Evolutionary conservation across 2,113 vertebrate genomes (phyloP).

Genomic region (Tinamus guttatus): DNA sequence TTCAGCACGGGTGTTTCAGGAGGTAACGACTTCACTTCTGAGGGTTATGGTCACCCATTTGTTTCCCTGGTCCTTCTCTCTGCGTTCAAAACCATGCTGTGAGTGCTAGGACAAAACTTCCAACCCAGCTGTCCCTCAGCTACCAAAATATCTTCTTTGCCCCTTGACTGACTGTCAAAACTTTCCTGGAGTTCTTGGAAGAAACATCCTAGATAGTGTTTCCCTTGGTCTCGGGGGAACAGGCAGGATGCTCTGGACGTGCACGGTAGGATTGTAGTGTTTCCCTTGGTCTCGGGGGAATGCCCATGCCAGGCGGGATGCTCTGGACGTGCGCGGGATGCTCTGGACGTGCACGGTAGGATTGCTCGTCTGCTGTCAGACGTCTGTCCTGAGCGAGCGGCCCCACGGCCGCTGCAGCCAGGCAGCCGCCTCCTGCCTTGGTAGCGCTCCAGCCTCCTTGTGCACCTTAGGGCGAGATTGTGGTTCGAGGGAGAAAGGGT

Average conservation of each 20-base stretch:
- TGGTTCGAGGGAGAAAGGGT: background rate
- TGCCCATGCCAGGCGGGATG: background rate
- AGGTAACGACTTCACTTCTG: background rate
- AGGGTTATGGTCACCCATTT: conserved; percentile 18
- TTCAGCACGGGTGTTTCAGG: background rate
- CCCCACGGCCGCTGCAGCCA: background rate
- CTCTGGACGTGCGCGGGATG: conserved; percentile 16
- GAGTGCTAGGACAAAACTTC: background rate
- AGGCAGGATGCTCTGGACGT: background rate
- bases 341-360: background rate
- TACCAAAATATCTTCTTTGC: conserved; percentile 57
- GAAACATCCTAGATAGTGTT: background rate
- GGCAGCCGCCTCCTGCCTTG: background rate
- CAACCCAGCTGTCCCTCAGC: conserved; percentile 20
- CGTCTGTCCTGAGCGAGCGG: background rate
- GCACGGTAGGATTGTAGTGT: background rate
- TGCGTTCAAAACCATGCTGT: conserved; percentile 35
- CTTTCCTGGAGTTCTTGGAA: background rate
- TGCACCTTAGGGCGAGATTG: background rate
- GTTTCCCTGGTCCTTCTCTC: background rate
- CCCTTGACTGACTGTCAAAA: conserved; percentile 59
- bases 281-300: background rate
- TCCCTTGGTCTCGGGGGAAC: background rate
- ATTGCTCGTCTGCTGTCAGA: accelerated
- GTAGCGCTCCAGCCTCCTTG: background rate